Evolutionary conservation across 1,140 invertebrate species (phyloP), one percentile per base, ranked within the genome.

Genomic region (Caenorhabditis briggsae): DNA sequence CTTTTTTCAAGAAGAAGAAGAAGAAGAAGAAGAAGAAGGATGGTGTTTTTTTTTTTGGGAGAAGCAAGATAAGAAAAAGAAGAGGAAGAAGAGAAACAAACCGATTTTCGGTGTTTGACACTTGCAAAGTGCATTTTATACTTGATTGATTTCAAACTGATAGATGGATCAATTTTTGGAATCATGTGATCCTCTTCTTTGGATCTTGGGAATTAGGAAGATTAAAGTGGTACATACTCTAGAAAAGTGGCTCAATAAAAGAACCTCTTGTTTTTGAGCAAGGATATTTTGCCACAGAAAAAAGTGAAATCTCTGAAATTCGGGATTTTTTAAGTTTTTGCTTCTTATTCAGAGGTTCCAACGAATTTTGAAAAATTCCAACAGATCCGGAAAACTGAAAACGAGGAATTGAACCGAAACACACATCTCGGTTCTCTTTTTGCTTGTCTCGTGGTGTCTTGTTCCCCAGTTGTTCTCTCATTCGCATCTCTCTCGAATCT

Each of bases 61-160:
- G 14, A 78, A 78, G 20, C 33, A 33, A 33, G 33, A 33, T 33
- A 33, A 33, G 33, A 33, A 78, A 5, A 78, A 12, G 46, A 20
- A 33, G 1, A 33, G 3, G 33, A 33, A 78, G 18, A 78, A 12
- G 46, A 20, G 46, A 50, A 16, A 18, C 2, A 23, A 23, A 50
- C 43, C 23, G 70, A 23, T 78, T 78, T 78, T 53, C 53, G 70
- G 18, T 78, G 43, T 12, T 78, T 78, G 43, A 41, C 46, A 50
- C 8, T 50, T 53, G 3, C 0, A 50, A 50, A 78, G 46, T 78
- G 46, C 56, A 59, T 20, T 33, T 33, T 33, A 33, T 33, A 33
- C 33, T 33, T 33, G 33, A 33, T 33, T 33, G 33, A 33, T 33
- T 33, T 33, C 3, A 33, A 33, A 33, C 33, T 33, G 33, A 33